Evolutionary conservation across 2,888 invertebrate genomes (phyloP), one percentile per base, ranked within the genome.

Genomic region (Dioctria linearis): DNA sequence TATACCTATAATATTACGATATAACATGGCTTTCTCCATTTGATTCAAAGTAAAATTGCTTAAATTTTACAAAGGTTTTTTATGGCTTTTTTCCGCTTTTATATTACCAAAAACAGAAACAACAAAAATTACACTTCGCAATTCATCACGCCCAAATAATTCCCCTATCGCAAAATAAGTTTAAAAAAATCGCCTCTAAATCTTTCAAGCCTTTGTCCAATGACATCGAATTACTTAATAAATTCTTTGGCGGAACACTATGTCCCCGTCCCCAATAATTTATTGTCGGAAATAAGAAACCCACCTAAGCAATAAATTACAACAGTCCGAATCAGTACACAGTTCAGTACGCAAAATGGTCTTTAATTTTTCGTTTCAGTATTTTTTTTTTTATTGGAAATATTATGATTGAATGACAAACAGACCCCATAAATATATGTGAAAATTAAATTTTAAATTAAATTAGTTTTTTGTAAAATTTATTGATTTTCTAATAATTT

Each of bases 281-380:
- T 69, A 69, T 69, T 51, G 51, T 49, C 51, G 25, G 51, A 51
- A 69, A 51, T 51, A 25, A 49, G 69, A 51, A 39, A 25, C 69
- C 69, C 69, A 51, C 51, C 25, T 69, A 43, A 51, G 37, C 40
- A 37, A 69, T 69, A 69, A 69, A 69, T 69, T 51, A 54, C 25
- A 42, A 5, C 46, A 65, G n/a, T 13, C 13, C 3, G 3, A 8
- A n/a, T n/a, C n/a, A n/a, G n/a, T n/a, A n/a, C n/a, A n/a, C n/a
- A n/a, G n/a, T n/a, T n/a, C n/a, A n/a, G n/a, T n/a, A n/a, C n/a
- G n/a, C n/a, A n/a, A n/a, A 59, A 40, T 37, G n/a, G 42, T 65
- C 65, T 65, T 65, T 25, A 25, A 42, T 8, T 65, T 37, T 37
- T 9, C 42, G n/a, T 3, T 8, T 40, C 40, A 65, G 65, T 65